Base-by-base conservation (phyloP, 92 coral and sea anemone genomes). In the Chrysogorgia sp. region DNA sequence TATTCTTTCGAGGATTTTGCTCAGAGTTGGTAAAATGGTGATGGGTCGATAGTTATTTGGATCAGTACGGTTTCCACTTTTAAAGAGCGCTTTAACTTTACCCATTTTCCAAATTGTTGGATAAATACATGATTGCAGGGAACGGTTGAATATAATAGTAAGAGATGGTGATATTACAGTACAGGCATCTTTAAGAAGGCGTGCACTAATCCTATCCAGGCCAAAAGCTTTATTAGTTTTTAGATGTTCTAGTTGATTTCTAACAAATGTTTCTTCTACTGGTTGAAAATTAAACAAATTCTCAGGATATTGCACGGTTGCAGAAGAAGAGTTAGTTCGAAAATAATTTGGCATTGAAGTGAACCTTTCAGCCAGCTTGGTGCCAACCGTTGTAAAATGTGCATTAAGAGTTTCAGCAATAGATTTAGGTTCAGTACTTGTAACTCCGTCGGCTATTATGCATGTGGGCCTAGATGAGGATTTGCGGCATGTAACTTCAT, bases 351-450 rank as follows among this genome's bases (percentile, higher is more conserved):
- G n/a, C n/a, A n/a, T 37, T 37, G 12, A 4, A 37, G 43, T 12
- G 43, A n/a, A n/a, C n/a, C n/a, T n/a, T n/a, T 37, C 12, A 37
- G 43, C 43, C 5, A 37, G 43, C 22, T 53, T 50, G 14, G 58
- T 37, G 19, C 68, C 84, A 49, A 67, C 64, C 0, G 83, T 23
- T 53, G 78, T 29, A 12, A 80, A 80, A 33, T 68, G 57, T 43
- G 65, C 69, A 53, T 80, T 80, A 29, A 80, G 84, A 30, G 31
- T 64, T 37, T 45, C 29, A 23, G 83, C 48, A 60, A 64, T 64
- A 24, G 75, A 78, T 33, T 67, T 34, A 34, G 19, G 24, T 52
- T 57, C 24, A 35, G 31, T 57, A 66, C 34, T 26, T 57, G 19
- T 25, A 58, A 75, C 81, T 41, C 72, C 72, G 62, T 45, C 63